Percentiles rank a stretch among this genome's conserved stretches.
Evolutionary conservation across 2,797 vertebrate genomes (phyloP).

Genomic region (Premnoplex brunnescens): DNA sequence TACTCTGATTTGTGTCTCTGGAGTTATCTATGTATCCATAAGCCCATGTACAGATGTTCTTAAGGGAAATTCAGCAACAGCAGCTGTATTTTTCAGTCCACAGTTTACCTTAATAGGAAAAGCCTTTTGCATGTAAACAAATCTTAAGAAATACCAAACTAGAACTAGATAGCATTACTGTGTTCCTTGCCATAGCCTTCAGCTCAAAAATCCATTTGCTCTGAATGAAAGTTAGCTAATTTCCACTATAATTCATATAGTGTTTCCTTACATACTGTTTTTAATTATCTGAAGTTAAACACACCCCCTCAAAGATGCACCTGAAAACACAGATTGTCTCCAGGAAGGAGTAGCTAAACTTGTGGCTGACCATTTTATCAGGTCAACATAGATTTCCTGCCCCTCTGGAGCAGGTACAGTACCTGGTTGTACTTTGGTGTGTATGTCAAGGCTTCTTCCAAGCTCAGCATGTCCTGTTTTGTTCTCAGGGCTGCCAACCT

Average conservation of each 20-base stretch:
- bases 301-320: neutral
- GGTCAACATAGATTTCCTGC: neutral
- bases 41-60: neutral
- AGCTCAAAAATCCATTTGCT: neutral
- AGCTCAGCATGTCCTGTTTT: neutral
- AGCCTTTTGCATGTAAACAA: neutral
- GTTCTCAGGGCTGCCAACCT: neutral
- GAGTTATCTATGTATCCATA: neutral
- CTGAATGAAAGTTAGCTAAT: neutral
- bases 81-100: neutral
- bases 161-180: neutral
- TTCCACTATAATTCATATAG: neutral
- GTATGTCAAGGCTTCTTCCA: neutral
- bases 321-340: neutral
- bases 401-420: neutral
- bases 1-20: neutral
- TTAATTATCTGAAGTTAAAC: neutral
- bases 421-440: neutral
- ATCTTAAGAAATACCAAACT: neutral
- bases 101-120: neutral
- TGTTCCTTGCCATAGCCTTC: neutral
- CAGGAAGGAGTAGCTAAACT: neutral
- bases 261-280: neutral
- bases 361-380: neutral
- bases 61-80: neutral